Conservation (phyloP, 2,797 vertebrate genomes). For the Columba guinea region DNA sequence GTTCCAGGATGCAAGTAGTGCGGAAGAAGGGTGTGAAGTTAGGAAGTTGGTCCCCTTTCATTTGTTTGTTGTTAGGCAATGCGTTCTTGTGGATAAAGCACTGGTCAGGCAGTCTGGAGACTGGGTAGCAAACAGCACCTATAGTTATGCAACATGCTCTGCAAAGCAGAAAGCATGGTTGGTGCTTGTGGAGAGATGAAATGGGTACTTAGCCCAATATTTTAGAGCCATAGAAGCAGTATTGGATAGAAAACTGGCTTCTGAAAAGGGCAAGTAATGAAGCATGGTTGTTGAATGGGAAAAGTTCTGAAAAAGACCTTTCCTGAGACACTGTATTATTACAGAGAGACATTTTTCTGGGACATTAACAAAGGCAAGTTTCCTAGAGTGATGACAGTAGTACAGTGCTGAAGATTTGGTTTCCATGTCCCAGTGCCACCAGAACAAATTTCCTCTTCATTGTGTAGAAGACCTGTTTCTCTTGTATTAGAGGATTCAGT, state of each 20-base stretch:
- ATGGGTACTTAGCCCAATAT: rapidly evolving
- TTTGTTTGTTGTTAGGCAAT: background rate
- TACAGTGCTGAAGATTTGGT: background rate
- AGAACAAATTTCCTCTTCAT: background rate
- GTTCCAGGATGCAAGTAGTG: background rate
- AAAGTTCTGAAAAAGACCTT: background rate
- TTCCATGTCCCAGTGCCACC: background rate
- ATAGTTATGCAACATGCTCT: background rate
- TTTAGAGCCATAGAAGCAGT: background rate
- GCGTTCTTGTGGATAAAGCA: background rate
- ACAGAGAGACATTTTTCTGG: background rate
- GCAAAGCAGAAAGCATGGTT: background rate
- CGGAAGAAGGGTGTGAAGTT: background rate
- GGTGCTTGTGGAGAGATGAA: background rate
- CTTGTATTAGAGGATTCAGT: background rate
- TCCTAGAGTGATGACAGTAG: background rate
- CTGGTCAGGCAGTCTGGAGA: background rate
- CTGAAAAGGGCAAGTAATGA: background rate
- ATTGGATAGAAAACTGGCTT: background rate
- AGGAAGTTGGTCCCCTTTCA: background rate
- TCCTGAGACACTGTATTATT: background rate
- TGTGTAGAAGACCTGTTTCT: background rate
- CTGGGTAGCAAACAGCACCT: background rate
- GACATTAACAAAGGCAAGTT: background rate
- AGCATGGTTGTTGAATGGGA: background rate